These are phyloP conservation scores for Hypotaenidia okinawae DNA, from an alignment of 2,797 vertebrate genomes.

Conservation along the genomic window DNA sequence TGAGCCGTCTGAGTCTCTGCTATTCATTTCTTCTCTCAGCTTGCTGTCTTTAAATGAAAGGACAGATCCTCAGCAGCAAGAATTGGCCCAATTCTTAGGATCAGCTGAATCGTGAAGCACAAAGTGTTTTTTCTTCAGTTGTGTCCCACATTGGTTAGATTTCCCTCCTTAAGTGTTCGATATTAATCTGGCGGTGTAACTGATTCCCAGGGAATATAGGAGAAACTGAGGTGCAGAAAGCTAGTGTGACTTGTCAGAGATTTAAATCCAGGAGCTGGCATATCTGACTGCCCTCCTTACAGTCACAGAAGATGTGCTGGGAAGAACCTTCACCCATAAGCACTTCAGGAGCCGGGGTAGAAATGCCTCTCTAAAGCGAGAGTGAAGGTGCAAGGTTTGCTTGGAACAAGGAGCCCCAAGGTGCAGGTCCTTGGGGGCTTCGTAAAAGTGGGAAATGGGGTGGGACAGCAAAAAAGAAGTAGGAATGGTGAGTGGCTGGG, in stretches of 20 bases:
- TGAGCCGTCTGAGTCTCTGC: slow-evolving; percentile 23
- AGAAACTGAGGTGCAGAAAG: not conserved
- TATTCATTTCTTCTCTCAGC: slow-evolving; percentile 26
- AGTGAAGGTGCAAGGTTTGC: not conserved
- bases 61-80: slow-evolving; percentile 18
- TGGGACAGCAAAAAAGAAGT: not conserved
- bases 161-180: not conserved
- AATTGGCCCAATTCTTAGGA: not conserved
- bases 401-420: not conserved
- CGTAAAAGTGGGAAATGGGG: not conserved
- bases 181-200: not conserved
- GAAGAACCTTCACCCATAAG: not conserved
- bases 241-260: not conserved
- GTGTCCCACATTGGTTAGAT: not conserved
- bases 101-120: not conserved
- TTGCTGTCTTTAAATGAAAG: slow-evolving; percentile 24
- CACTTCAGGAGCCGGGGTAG: not conserved
- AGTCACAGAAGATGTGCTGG: not conserved
- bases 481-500: not conserved
- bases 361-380: not conserved
- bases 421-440: not conserved
- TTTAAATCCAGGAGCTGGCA: not conserved
- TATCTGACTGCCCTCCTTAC: not conserved
- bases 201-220: not conserved
- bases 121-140: slow-evolving; percentile 7